phyloP scores from a whole-genome alignment of 1,140 invertebrate species.

The Elymnias hypermnestra region DNA sequence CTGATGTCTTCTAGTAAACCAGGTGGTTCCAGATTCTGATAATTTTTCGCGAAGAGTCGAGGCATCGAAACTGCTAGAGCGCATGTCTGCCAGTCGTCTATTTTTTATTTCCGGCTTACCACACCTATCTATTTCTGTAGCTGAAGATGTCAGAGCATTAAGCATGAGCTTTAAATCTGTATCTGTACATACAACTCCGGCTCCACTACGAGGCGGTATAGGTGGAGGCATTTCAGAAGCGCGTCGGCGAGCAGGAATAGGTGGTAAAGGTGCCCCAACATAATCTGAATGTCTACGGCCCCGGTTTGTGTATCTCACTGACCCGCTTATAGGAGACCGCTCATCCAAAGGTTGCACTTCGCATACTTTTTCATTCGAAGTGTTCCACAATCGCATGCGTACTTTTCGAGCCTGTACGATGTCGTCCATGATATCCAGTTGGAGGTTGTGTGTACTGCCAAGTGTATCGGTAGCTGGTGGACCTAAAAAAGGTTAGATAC shows the following conservation, averaged over 20 bases:
- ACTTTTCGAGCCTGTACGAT: slow-evolving; percentile 89
- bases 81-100: slow-evolving; percentile 78
- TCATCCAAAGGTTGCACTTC: slow-evolving; percentile 87
- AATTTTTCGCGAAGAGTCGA: slow-evolving; percentile 79
- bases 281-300: slow-evolving; percentile 86
- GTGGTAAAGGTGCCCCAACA: slow-evolving; percentile 74
- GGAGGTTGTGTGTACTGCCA: slow-evolving; percentile 87
- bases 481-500: slow-evolving; percentile 53
- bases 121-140: slow-evolving; percentile 84
- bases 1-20: slow-evolving; percentile 85
- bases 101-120: slow-evolving; percentile 58
- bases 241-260: slow-evolving; percentile 76
- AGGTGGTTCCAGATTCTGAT: slow-evolving; percentile 78
- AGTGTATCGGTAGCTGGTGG: slow-evolving; percentile 81
- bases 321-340: slow-evolving; percentile 60
- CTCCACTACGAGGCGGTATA: slow-evolving; percentile 56
- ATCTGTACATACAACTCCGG: slow-evolving; percentile 83
- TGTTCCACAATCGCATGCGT: slow-evolving; percentile 88
- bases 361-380: slow-evolving; percentile 86
- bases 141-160: slow-evolving; percentile 86
- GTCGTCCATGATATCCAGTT: slow-evolving; percentile 91
- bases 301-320: slow-evolving; percentile 74
- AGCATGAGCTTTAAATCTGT: slow-evolving; percentile 87
- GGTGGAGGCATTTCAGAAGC: slow-evolving; percentile 81
- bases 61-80: slow-evolving; percentile 89